A percentile compares a stretch with the other conserved stretches of the same genome.
Evolutionary conservation across 2,797 vertebrate genomes (phyloP).

Genomic region (Pelobates cultripes): DNA sequence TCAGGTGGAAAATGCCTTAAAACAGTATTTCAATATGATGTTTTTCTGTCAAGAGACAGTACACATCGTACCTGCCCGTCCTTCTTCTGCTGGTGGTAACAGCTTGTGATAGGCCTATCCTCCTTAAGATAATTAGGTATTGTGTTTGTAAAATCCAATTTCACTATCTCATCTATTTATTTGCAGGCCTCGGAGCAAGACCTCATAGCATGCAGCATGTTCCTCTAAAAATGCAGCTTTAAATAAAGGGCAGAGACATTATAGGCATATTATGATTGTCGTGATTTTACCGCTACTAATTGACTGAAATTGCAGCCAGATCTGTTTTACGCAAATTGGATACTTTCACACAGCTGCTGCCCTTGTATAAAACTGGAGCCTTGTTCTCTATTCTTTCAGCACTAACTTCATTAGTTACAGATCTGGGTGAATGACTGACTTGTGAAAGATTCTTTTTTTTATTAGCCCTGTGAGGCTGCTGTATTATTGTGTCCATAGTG

Average conservation of each 20-base stretch:
- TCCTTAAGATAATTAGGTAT: not conserved
- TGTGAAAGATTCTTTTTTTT: not conserved
- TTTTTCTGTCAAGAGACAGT: no score
- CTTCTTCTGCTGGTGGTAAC: no score
- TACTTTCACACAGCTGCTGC: constrained; percentile 25
- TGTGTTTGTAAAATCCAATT: not conserved
- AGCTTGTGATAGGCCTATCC: not conserved
- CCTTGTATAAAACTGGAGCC: constrained; percentile 16
- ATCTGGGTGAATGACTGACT: constrained; percentile 1
- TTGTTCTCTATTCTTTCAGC: constrained; percentile 32
- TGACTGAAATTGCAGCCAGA: constrained; percentile 43
- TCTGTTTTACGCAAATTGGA: constrained; percentile 42
- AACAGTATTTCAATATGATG: no score
- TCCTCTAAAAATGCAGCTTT: constrained; percentile 14
- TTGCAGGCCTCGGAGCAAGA: constrained; percentile 10
- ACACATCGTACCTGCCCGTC: no score
- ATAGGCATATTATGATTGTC: constrained; percentile 44
- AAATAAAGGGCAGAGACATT: constrained; percentile 35
- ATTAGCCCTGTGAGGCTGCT: not conserved
- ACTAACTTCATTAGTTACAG: constrained; percentile 38
- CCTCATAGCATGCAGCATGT: not conserved
- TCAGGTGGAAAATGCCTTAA: no score
- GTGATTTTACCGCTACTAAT: constrained; percentile 46
- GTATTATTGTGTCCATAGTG: not conserved
- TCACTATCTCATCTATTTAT: not conserved